Conservation (phyloP, 2,888 invertebrate genomes). For the Glomeris marginata region DNA sequence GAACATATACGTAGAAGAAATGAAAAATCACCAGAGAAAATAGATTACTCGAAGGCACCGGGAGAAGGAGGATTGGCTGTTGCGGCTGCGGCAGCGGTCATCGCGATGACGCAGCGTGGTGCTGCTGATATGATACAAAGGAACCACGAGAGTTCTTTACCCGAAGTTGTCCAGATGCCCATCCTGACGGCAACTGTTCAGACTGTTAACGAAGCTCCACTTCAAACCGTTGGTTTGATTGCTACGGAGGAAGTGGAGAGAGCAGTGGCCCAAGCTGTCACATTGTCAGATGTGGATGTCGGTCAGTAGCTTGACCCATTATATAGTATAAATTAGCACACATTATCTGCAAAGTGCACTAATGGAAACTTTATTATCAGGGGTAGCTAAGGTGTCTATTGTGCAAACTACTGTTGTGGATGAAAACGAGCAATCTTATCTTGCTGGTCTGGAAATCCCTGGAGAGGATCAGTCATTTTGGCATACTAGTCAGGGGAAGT, state of each 20-base stretch:
- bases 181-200: conserved; percentile 74
- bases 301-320: conserved; percentile 36
- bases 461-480: conserved; percentile 66
- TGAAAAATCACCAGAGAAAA: too few relatives aligned
- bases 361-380: conserved; percentile 29
- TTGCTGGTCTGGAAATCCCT: conserved; percentile 23
- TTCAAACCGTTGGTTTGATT: conserved; percentile 73
- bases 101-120: not conserved
- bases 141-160: conserved; percentile 3
- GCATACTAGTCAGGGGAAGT: conserved; percentile 85
- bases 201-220: conserved; percentile 60
- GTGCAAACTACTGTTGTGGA: conserved; percentile 60
- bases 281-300: conserved; percentile 75
- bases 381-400: conserved; percentile 53
- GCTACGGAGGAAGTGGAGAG: conserved; percentile 54
- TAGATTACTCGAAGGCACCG: not conserved
- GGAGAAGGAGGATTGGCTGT: not conserved
- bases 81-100: conserved; percentile 1
- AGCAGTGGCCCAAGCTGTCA: conserved; percentile 71
- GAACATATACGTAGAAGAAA: too few relatives aligned
- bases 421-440: conserved; percentile 54
- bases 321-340: too few relatives aligned
- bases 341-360: too few relatives aligned
- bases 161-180: conserved; percentile 10
- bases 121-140: not conserved